Percentiles rank a stretch among this genome's conserved stretches.
These are phyloP conservation scores for Microplitis mediator DNA, from an alignment of 1,140 invertebrate genomes.

Conservation along the genomic window DNA sequence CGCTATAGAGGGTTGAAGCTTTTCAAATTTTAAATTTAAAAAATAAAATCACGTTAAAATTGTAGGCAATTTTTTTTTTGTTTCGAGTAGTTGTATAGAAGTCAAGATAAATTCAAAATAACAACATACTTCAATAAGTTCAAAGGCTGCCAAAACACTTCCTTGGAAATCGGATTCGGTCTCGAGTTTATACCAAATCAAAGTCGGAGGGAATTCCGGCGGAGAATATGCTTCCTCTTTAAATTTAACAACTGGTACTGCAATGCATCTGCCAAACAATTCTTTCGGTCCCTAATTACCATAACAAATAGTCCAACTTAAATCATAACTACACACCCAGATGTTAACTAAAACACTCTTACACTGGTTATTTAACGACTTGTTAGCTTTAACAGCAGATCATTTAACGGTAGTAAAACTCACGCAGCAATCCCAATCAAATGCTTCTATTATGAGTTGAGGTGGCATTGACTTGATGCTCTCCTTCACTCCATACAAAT, in stretches of 20 bases:
- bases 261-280: slow-evolving; percentile 62
- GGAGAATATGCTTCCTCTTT: slow-evolving; percentile 54
- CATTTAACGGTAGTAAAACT: slow-evolving; percentile 36
- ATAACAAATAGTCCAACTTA: neutral
- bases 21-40: too few species aligned
- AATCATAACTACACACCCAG: neutral
- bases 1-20: too few species aligned
- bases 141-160: slow-evolving; percentile 65
- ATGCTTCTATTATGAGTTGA: slow-evolving; percentile 55
- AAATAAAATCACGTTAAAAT: too few species aligned
- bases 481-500: slow-evolving; percentile 58
- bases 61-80: too few species aligned
- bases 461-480: slow-evolving; percentile 62
- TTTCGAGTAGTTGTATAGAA: too few species aligned
- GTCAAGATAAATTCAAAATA: neutral
- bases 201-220: slow-evolving; percentile 62
- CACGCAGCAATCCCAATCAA: slow-evolving; percentile 52
- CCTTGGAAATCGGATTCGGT: slow-evolving; percentile 57
- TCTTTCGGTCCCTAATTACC: slow-evolving; percentile 59
- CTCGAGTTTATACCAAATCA: slow-evolving; percentile 64
- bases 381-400: slow-evolving; percentile 2
- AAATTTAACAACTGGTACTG: slow-evolving; percentile 61
- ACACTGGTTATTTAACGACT: neutral
- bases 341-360: neutral
- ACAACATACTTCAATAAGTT: slow-evolving; percentile 62